Evolutionary conservation across 2,888 invertebrate genomes (phyloP).

Genomic region (Parnassius smintheus): DNA sequence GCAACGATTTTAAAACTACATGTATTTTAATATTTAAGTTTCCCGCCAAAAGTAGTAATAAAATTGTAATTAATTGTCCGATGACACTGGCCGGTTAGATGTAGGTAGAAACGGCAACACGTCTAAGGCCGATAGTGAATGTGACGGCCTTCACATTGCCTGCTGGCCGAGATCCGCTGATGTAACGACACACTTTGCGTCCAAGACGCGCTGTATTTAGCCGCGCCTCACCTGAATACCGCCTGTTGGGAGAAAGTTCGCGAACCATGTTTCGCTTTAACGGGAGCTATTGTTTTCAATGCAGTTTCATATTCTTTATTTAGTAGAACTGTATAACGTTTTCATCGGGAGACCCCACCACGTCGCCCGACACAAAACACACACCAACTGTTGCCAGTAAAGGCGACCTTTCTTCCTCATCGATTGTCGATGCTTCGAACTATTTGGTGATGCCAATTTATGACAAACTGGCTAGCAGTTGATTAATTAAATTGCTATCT

Average conservation of each 20-base stretch:
- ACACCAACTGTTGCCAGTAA: too few species aligned
- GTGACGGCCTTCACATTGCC: constrained; percentile 69
- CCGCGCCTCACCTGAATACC: constrained; percentile 38
- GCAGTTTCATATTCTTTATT: neutral
- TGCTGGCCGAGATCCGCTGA: constrained; percentile 45
- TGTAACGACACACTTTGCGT: constrained; percentile 48
- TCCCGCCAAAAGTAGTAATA: too few species aligned
- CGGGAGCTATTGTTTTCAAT: constrained; percentile 9
- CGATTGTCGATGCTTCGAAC: too few species aligned
- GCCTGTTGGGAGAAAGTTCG: constrained; percentile 25
- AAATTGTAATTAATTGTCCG: constrained; percentile 7
- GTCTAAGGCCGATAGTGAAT: constrained; percentile 57
- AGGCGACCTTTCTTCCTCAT: too few species aligned
- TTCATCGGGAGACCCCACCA: too few species aligned
- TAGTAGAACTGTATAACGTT: neutral
- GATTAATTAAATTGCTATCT: too few species aligned
- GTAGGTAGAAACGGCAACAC: constrained; percentile 24
- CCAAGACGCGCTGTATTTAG: constrained; percentile 33
- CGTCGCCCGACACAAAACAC: too few species aligned
- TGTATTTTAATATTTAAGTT: too few species aligned
- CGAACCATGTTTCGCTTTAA: constrained; percentile 3
- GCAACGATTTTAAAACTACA: too few species aligned
- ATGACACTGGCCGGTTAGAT: constrained; percentile 25
- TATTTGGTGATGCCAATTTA: too few species aligned
- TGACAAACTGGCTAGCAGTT: too few species aligned